Evolutionary conservation across 2,113 vertebrate genomes (phyloP).

Genomic region (Sander lucioperca): DNA sequence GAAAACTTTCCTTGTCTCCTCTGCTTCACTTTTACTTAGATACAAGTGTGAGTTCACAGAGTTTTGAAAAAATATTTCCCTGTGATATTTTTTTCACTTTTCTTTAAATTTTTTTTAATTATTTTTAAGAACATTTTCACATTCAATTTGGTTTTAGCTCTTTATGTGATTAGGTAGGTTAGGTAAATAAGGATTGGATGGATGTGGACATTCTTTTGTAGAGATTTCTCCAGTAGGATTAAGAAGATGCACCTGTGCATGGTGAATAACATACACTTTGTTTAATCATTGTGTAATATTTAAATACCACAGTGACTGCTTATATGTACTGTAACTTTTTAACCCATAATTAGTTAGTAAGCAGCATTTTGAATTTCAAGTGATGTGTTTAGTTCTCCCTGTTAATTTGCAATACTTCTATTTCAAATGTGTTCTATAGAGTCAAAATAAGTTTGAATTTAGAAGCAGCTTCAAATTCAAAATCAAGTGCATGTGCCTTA

Average conservation of each 20-base stretch:
- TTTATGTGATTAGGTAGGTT: background rate
- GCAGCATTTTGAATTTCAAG: background rate
- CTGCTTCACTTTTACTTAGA: slow-evolving; percentile 18
- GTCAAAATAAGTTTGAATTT: background rate
- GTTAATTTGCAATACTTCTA: background rate
- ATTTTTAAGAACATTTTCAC: slow-evolving; percentile 6
- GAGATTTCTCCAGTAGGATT: background rate
- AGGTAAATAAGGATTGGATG: background rate
- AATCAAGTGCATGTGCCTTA: background rate
- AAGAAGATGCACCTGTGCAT: background rate
- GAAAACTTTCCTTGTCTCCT: slow-evolving; percentile 48
- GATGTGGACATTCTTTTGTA: background rate
- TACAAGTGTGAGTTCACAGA: slow-evolving; percentile 12
- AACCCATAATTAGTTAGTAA: background rate
- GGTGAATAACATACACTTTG: background rate
- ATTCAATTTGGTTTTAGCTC: slow-evolving; percentile 6
- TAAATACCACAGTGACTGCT: background rate
- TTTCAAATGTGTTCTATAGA: no score
- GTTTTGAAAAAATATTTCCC: background rate
- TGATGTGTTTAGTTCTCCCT: background rate
- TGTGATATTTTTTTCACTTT: slow-evolving; percentile 3
- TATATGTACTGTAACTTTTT: background rate
- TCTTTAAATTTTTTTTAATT: background rate
- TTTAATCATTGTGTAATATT: background rate
- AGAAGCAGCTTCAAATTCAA: background rate